phyloP scores from a whole-genome alignment of 1,140 invertebrate genomes.

The Tribolium madens region DNA sequence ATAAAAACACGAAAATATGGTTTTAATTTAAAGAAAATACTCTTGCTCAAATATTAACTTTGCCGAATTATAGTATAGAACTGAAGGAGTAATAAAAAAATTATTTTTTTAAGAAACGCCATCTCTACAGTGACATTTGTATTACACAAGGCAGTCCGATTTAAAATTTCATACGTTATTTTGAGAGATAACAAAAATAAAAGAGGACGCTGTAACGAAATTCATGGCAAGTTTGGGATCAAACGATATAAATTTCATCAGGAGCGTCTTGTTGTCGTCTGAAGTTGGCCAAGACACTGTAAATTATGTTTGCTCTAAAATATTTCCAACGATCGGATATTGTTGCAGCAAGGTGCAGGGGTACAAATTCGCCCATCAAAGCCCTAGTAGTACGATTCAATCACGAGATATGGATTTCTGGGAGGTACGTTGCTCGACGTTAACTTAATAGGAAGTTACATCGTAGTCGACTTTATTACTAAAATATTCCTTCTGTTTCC shows the following conservation, averaged over 20 bases:
- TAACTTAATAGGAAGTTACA: conserved; percentile 30
- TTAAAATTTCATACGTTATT: conserved; percentile 39
- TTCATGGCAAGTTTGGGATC: conserved; percentile 39
- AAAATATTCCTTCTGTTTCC: conserved; percentile 36
- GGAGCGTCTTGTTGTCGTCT: conserved; percentile 33
- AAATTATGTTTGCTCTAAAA: conserved; percentile 49
- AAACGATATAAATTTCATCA: conserved; percentile 47
- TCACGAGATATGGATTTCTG: conserved; percentile 12
- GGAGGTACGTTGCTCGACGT: background rate
- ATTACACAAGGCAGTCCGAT: conserved; percentile 8
- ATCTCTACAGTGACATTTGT: conserved; percentile 15
- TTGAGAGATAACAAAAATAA: conserved; percentile 42
- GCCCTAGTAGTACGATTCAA: conserved; percentile 35
- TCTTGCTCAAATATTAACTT: conserved; percentile 6
- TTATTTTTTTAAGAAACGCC: conserved; percentile 21
- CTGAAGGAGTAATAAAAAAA: conserved; percentile 1
- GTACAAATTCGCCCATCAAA: conserved; percentile 34
- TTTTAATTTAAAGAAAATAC: conserved; percentile 37
- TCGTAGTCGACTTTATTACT: conserved; percentile 14
- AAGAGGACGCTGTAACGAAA: conserved; percentile 9
- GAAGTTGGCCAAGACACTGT: conserved; percentile 44
- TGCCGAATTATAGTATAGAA: background rate
- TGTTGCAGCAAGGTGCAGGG: conserved; percentile 29
- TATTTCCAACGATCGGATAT: conserved; percentile 47
- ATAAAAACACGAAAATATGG: conserved; percentile 17